These are phyloP conservation scores for Ariolimax columbianus DNA, from an alignment of 2,888 invertebrate genomes.

Conservation along the genomic window DNA sequence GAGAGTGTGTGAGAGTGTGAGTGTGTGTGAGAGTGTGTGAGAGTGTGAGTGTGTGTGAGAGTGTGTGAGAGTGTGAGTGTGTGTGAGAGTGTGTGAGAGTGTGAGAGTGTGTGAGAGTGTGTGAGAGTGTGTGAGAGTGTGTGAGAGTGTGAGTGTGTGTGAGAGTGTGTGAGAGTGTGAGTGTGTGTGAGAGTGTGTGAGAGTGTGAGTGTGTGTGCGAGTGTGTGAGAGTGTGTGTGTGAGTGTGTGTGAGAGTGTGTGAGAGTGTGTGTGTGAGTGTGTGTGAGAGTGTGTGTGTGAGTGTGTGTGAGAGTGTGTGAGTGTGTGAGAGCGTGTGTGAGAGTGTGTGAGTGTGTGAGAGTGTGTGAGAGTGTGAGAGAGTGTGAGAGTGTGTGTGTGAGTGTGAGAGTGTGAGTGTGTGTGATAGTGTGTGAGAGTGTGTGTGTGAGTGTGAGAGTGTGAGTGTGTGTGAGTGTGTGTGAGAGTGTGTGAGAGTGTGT, in stretches of 20 bases:
- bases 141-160: too few species aligned
- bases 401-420: neutral
- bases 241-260: neutral
- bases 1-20: constrained; percentile 1
- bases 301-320: neutral
- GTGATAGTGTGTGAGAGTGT: neutral
- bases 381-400: neutral
- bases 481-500: too few species aligned
- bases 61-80: neutral
- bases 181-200: neutral
- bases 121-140: neutral
- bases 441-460: neutral
- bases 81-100: neutral
- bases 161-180: constrained; percentile 1
- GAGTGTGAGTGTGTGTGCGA: neutral
- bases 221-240: neutral
- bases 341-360: neutral
- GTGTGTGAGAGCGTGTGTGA: constrained; percentile 1
- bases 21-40: neutral
- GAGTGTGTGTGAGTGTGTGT: neutral
- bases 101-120: neutral
- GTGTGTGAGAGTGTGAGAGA: neutral
- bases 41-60: neutral
- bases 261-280: neutral
- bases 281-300: neutral